Base-by-base conservation (phyloP, 2,888 invertebrate genomes). In the Gryllus longicercus region DNA sequence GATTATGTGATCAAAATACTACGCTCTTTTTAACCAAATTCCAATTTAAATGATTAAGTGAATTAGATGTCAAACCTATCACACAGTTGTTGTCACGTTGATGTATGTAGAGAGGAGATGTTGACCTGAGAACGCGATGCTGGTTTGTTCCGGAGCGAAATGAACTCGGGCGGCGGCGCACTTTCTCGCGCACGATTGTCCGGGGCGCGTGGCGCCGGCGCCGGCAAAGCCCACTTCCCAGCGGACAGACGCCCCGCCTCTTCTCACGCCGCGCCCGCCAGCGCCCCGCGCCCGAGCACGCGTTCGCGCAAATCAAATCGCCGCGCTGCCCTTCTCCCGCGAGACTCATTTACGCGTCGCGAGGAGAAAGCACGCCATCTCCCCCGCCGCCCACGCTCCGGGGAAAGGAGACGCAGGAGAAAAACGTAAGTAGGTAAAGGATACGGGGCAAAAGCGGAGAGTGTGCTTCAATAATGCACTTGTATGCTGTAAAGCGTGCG, bases 371-470 rank as follows among this genome's bases (percentile, higher is more conserved):
- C 63, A 14, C 63, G 63, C 63, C 4, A 63, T 63, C 63, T 14
- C 63, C 63, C n/a, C 63, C 63, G 16, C 63, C 63, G 12, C 63
- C 63, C 63, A 63, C 63, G 63, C 63, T 63, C 63, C 16, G 63
- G 4, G 16, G 11, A 63, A n/a, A 63, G 10, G 16, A 63, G 63
- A 63, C 16, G 63, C 16, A 3, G 18, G 18, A 63, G 8, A 63
- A 63, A 63, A 63, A 8, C 63, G 14, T 63, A 63, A 63, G 63
- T 63, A 63, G 63, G 63, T 63, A 63, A 63, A 16, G 63, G 63
- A 63, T 63, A 63, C 63, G 63, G 63, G 63, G 63, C 63, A 63
- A 63, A 63, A 63, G 63, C n/a, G n/a, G 14, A n/a, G 63, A 63
- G 63, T 63, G 63, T 63, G 16, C 63, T 63, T 63, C 63, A 63